phyloP scores from a whole-genome alignment of 2,113 vertebrate species.

The Mola mola region DNA sequence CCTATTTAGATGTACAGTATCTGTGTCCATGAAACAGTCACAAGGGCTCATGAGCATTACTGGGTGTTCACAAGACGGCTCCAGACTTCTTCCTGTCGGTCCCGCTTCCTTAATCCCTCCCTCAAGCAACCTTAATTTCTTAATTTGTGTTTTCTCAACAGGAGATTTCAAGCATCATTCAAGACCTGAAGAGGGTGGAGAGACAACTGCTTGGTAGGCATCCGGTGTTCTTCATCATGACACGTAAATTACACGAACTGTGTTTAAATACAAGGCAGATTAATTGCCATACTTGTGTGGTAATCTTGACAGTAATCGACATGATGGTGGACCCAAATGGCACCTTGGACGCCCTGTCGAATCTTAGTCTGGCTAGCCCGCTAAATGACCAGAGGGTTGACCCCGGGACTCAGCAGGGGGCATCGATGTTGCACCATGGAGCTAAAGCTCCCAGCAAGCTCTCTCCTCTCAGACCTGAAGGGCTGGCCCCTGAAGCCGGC shows the following conservation, averaged over 20 bases:
- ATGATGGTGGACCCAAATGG: conserved; percentile 97
- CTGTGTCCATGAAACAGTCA: conserved; percentile 6
- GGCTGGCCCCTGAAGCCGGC: conserved; percentile 6
- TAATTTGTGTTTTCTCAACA: conserved; percentile 63
- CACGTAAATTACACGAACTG: too few species aligned
- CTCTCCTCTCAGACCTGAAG: conserved; percentile 26
- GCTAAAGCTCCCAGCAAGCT: conserved; percentile 65
- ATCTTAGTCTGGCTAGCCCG: conserved; percentile 85
- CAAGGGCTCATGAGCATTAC: conserved; percentile 49
- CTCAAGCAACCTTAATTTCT: neutral
- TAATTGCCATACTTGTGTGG: too few species aligned
- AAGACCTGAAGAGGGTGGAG: conserved; percentile 93
- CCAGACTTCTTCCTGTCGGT: conserved; percentile 32
- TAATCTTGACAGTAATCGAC: conserved; percentile 86
- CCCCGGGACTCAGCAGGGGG: conserved; percentile 73
- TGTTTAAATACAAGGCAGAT: too few species aligned
- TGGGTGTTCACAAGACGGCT: conserved; percentile 1
- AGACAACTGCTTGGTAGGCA: conserved; percentile 90
- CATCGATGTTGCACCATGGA: conserved; percentile 27
- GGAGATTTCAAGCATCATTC: conserved; percentile 94
- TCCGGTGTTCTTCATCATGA: neutral
- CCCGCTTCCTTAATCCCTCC: conserved; percentile 25
- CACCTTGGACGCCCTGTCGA: conserved; percentile 91
- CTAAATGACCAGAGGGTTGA: conserved; percentile 82
- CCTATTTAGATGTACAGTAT: too few species aligned